Evolutionary conservation across 2,888 invertebrate genomes (phyloP).

Genomic region (Mythimna vitellina): DNA sequence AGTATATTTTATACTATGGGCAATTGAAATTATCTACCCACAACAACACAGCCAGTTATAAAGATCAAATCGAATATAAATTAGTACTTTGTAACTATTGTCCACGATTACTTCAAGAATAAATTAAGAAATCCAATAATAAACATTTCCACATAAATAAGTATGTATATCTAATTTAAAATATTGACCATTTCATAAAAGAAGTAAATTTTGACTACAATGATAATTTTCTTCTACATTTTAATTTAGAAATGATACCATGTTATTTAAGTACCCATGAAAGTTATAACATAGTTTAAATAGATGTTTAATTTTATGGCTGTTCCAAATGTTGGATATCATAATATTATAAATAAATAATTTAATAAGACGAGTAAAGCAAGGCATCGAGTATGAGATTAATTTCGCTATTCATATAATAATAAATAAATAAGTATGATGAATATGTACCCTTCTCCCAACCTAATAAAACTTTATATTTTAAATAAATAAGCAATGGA

Average conservation of each 20-base stretch:
- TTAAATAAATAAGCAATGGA: constrained; percentile 58
- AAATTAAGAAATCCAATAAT: constrained; percentile 41
- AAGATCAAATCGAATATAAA: constrained; percentile 60
- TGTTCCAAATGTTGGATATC: constrained; percentile 30
- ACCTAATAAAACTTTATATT: constrained; percentile 33
- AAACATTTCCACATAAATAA: constrained; percentile 19
- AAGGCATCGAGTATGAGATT: constrained; percentile 53
- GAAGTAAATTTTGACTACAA: constrained; percentile 59
- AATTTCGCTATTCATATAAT: constrained; percentile 27
- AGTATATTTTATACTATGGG: constrained; percentile 33
- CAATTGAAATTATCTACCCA: constrained; percentile 51
- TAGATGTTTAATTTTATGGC: constrained; percentile 37
- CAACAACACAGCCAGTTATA: constrained; percentile 62
- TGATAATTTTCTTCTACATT: constrained; percentile 43
- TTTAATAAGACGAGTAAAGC: constrained; percentile 41
- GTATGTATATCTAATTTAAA: constrained; percentile 29
- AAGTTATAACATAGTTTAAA: constrained; percentile 19
- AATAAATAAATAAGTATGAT: constrained; percentile 39
- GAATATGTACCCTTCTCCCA: constrained; percentile 38
- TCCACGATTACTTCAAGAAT: constrained; percentile 35
- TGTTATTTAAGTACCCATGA: constrained; percentile 35
- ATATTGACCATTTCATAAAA: constrained; percentile 38
- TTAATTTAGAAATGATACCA: constrained; percentile 46
- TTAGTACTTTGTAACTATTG: constrained; percentile 47
- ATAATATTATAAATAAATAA: constrained; percentile 19